Percentiles rank a stretch among this genome's conserved stretches.
Conservation (phyloP, 1,140 invertebrate species). For the Cepaea nemoralis region DNA sequence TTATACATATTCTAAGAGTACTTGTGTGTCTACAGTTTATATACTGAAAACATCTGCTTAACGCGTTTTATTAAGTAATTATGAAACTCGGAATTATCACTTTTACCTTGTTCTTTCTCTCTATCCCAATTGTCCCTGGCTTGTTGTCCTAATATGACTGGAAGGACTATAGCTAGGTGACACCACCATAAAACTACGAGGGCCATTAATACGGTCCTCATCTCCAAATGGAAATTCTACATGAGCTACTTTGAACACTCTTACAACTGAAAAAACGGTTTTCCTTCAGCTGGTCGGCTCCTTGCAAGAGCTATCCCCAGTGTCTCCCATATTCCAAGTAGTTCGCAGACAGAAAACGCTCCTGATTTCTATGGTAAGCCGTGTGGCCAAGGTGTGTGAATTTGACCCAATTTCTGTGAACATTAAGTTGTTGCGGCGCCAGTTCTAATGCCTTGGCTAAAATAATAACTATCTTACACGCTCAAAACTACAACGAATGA, state of each 20-base stretch:
- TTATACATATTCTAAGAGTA: too few species aligned
- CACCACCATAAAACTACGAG: slow-evolving; percentile 46
- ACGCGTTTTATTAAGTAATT: too few species aligned
- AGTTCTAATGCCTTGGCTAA: too few species aligned
- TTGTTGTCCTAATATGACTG: slow-evolving; percentile 42
- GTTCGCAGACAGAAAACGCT: neutral
- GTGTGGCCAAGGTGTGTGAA: too few species aligned
- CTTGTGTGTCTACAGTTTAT: too few species aligned
- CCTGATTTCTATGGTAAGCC: too few species aligned
- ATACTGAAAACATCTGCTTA: too few species aligned
- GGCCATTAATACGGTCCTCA: slow-evolving; percentile 46
- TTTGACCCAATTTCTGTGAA: too few species aligned
- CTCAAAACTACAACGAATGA: too few species aligned
- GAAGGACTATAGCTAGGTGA: slow-evolving; percentile 35
- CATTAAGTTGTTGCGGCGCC: too few species aligned
- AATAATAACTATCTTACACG: too few species aligned
- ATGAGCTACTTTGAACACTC: slow-evolving; percentile 30
- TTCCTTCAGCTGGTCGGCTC: neutral
- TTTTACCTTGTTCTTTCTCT: slow-evolving; percentile 36
- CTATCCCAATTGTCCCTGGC: slow-evolving; percentile 35
- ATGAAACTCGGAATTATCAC: neutral
- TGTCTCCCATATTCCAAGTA: neutral
- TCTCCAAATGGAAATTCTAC: slow-evolving; percentile 26
- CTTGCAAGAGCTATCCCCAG: neutral
- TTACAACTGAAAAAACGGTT: slow-evolving; percentile 8